Conservation (phyloP, 2,113 vertebrate genomes). For the Phaetusa simplex region DNA sequence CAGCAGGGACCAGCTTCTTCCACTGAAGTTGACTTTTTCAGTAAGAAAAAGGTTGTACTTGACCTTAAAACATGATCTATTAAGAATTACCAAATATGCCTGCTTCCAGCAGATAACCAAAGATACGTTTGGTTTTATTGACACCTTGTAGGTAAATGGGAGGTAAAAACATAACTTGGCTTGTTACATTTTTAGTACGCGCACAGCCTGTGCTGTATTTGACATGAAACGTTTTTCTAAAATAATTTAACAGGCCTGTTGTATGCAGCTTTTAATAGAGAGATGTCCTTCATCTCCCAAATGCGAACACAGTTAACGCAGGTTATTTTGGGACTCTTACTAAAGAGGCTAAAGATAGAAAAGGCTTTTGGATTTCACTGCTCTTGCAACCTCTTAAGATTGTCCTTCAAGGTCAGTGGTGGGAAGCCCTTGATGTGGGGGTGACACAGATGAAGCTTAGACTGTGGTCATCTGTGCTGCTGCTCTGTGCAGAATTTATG, state of each 20-base stretch:
- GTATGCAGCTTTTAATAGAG: background rate
- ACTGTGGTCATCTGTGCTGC: background rate
- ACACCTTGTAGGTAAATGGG: background rate
- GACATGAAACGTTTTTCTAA: background rate
- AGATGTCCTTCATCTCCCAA: background rate
- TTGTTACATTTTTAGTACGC: background rate
- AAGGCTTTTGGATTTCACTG: background rate
- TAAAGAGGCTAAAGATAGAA: constrained; percentile 46
- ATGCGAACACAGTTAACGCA: background rate
- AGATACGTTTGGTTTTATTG: background rate
- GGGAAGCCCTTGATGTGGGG: background rate
- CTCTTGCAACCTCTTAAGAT: background rate
- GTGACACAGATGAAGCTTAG: background rate
- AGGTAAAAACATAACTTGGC: background rate
- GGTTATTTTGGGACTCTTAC: constrained; percentile 44
- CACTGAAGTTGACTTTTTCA: background rate
- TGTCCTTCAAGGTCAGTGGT: background rate
- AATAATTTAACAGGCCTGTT: background rate
- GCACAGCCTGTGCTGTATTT: background rate
- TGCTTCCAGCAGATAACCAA: background rate
- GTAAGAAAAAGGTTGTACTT: background rate
- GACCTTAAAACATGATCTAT: background rate
- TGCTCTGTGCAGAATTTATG: background rate
- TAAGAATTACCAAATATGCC: background rate
- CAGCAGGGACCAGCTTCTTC: background rate